Evolutionary conservation across 2,888 invertebrate genomes (phyloP), one percentile per base, ranked within the genome.

Genomic region (Clitarchus hookeri): DNA sequence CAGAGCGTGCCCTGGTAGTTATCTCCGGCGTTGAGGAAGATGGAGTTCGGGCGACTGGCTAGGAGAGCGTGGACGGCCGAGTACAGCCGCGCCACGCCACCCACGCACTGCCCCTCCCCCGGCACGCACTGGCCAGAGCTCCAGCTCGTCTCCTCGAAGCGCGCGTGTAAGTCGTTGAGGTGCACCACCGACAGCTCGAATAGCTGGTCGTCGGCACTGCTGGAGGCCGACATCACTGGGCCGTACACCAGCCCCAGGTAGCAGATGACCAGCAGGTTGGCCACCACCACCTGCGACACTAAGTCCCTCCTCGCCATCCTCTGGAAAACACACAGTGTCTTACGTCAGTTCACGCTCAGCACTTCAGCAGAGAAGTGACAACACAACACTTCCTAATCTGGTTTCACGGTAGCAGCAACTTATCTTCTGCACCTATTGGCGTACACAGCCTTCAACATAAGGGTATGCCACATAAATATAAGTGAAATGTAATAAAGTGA

Each of bases 1-100:
- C 96, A 97, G n/a, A 96, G 92, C 0, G 97, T 97, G 0, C 97
- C 97, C 90, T 97, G 96, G 90, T 95, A 97, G 90, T 95, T 95
- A 91, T 97, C 97, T 0, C 97, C 97, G 0, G 95, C 97, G 90
- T 97, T 96, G 86, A 97, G 91, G 65, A 96, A 94, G 27, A 97
- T 91, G 0, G 95, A 93, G 87, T 95, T 91, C 77, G 85, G 84
- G 13, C 85, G 23, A 19, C 53, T 26, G 6, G 86, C 82, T 44
- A 84, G 23, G 53, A 86, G 44, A 4, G 86, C 48, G 8, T 85
- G 78, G 54, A 86, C 84, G 26, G 86, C 80, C 16, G 87, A 86
- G 19, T 85, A 85, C 27, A 85, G 84, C n/a, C 88, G 84, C 1
- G 88, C 88, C 48, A 88, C 84, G 12, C 88, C 88, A 19, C 88